These are phyloP conservation scores for Rhinopithecus roxellana DNA, from an alignment of 2,113 vertebrate genomes.

Conservation along the genomic window DNA sequence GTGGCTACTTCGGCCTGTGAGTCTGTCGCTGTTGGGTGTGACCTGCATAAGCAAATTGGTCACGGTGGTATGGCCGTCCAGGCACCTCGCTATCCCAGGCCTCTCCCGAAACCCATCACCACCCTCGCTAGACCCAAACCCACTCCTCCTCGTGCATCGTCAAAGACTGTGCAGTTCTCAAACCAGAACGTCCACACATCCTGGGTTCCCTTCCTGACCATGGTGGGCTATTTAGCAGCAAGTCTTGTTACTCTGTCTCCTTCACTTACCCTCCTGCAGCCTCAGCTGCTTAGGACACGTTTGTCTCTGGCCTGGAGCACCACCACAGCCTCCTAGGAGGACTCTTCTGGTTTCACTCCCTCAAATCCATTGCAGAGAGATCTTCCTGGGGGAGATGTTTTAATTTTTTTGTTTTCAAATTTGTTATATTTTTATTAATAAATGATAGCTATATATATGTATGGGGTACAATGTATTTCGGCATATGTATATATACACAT, in stretches of 20 bases:
- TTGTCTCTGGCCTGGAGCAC: neutral
- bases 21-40: neutral
- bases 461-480: neutral
- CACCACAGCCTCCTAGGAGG: neutral
- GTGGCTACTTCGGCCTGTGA: neutral
- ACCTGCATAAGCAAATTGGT: neutral
- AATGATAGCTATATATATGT: neutral
- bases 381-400: neutral
- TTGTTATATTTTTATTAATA: neutral
- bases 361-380: neutral
- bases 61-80: accelerated
- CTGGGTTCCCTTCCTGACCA: neutral
- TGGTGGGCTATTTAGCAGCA: neutral
- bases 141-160: accelerated
- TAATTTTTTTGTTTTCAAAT: neutral
- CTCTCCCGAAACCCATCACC: neutral
- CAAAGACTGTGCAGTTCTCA: neutral
- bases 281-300: neutral
- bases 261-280: neutral
- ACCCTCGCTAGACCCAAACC: neutral
- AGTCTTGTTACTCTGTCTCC: neutral
- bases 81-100: neutral
- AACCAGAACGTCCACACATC: neutral
- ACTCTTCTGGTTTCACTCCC: neutral
- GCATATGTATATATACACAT: neutral